These are phyloP conservation scores for Anthophora plumipes DNA, from an alignment of 2,888 invertebrate species.

Conservation along the genomic window DNA sequence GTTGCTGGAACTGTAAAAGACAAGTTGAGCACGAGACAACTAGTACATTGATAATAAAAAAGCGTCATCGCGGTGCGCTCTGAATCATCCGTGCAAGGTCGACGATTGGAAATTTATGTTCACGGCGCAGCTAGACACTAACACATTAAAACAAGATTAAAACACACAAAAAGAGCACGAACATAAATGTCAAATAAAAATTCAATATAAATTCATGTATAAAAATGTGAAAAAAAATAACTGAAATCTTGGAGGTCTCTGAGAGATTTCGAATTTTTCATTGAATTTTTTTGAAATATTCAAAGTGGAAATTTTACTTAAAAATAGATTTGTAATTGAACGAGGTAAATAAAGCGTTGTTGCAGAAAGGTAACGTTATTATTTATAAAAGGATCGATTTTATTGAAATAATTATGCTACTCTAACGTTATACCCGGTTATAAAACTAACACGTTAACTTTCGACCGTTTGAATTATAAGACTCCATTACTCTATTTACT, in stretches of 20 bases:
- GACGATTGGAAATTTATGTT: conserved; percentile 55
- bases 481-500: background rate
- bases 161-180: no score
- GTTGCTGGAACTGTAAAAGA: conserved; percentile 32
- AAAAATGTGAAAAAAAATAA: no score
- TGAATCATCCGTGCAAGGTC: conserved; percentile 58
- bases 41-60: conserved; percentile 56
- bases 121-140: conserved; percentile 8
- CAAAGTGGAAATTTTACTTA: no score
- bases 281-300: no score
- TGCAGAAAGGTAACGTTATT: no score
- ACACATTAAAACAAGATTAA: background rate
- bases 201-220: no score
- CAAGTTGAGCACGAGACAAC: conserved; percentile 44
- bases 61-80: conserved; percentile 30
- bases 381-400: background rate
- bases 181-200: no score
- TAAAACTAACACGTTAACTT: background rate
- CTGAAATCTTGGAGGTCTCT: no score
- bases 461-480: background rate
- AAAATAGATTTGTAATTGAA: no score
- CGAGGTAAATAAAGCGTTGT: no score
- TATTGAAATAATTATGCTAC: background rate
- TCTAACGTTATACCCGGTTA: background rate
- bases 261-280: no score